Base-by-base conservation (phyloP, 2,113 vertebrate genomes). In the Chaenogobius annularis region DNA sequence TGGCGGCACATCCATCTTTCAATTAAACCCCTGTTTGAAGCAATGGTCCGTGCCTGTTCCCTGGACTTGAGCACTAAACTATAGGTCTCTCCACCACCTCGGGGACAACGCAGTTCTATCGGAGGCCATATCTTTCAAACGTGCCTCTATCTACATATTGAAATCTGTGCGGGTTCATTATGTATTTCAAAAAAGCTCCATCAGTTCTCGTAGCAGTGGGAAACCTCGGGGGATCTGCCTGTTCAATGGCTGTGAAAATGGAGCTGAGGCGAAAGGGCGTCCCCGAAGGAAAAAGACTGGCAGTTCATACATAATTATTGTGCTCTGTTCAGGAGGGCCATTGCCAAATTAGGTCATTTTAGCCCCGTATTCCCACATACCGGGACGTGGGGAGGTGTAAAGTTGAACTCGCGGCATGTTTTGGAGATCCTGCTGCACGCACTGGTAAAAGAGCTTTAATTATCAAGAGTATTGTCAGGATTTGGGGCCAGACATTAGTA, bases 111-210 rank as follows among this genome's bases (percentile, higher is more conserved):
- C 20, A 79, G 73, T 70, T 68, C 47, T 77, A 69, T 80, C 73
- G 74, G 81, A 73, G 82, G 73, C 69, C 44, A 40, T 75, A 59
- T 4, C 75, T 56, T 43, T 74, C 73, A 81, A 75, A 87, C 69
- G 9, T 37, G 19, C 55, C 19, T 20, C 9, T 26, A 26, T 15
- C 48, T 26, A 26, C 52, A 56, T 63, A 76, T 72, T 79, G 77
- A 80, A 85, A 82, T 83, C 72, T 82, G 71, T 87, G 85, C 81
- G 80, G 78, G 87, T 89, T 81, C 72, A 70, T 73, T 70, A 82
- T 74, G 62, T 66, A 83, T 87, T 76, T 83, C 23, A 69, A 69
- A 87, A 79, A 22, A 58, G 23, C 56, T n/a, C 66, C 70, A 74
- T 75, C 82, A 59, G 56, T 67, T 35, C 74, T 52, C 10, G 70